Conservation (phyloP, 2,888 invertebrate genomes). For the Perizoma affinitatum region DNA sequence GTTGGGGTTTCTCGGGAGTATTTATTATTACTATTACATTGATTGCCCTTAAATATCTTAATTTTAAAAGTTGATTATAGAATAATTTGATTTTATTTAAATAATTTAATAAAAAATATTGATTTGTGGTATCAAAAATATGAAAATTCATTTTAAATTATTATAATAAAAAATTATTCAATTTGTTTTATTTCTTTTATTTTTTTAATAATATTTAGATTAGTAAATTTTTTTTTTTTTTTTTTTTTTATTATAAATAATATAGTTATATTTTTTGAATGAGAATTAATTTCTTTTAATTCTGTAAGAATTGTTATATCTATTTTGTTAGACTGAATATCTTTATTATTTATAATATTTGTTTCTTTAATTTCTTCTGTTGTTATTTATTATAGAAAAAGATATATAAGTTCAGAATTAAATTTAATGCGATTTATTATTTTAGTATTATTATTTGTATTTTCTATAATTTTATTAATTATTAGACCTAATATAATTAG, state of each 20-base stretch:
- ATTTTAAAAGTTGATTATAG: conserved; percentile 81
- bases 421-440: conserved; percentile 86
- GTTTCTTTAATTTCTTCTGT: conserved; percentile 87
- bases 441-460: conserved; percentile 86
- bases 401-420: conserved; percentile 85
- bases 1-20: conserved; percentile 79
- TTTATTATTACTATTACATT: conserved; percentile 86
- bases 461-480: conserved; percentile 88
- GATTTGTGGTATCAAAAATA: conserved; percentile 87
- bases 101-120: conserved; percentile 87
- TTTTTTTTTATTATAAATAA: conserved; percentile 77
- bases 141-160: conserved; percentile 80
- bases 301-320: conserved; percentile 75
- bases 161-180: conserved; percentile 66
- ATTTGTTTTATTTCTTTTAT: conserved; percentile 81
- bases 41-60: conserved; percentile 86
- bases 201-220: conserved; percentile 73
- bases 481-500: conserved; percentile 87
- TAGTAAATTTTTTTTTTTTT: conserved; percentile 66
- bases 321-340: conserved; percentile 86
- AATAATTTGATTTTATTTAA: conserved; percentile 82
- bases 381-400: conserved; percentile 86
- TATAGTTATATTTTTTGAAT: conserved; percentile 79
- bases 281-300: conserved; percentile 80
- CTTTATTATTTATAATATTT: conserved; percentile 86